Percentiles rank a stretch among this genome's conserved stretches.
Evolutionary conservation across 2,113 vertebrate genomes (phyloP).

Genomic region (Oryzias melastigma): DNA sequence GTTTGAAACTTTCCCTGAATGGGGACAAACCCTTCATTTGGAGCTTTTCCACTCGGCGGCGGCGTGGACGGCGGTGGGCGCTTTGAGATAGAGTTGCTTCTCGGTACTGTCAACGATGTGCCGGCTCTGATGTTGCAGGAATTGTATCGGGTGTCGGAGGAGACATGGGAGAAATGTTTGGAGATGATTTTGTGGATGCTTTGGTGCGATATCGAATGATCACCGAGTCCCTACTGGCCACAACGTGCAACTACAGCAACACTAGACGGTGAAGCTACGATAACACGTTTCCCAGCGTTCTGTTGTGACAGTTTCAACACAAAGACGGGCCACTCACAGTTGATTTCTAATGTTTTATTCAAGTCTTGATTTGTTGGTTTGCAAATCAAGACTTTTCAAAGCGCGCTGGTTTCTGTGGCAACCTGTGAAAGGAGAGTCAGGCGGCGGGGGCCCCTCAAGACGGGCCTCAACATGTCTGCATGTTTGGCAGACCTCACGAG

Average conservation of each 20-base stretch:
- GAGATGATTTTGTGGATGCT: conserved; percentile 46
- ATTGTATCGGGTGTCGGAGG: conserved; percentile 59
- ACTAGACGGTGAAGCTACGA: not conserved
- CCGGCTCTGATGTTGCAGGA: conserved; percentile 44
- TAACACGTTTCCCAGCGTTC: no score
- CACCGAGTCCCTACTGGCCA: conserved; percentile 1
- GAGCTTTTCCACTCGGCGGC: no score
- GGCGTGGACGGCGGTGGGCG: no score
- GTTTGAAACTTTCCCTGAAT: no score
- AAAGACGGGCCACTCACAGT: no score
- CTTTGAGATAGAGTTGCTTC: conserved; percentile 72
- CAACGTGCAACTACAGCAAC: conserved; percentile 8
- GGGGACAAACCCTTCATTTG: no score
- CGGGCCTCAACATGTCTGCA: conserved; percentile 70
- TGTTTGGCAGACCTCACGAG: conserved; percentile 44
- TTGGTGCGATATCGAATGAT: conserved; percentile 45
- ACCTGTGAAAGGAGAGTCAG: conserved; percentile 37
- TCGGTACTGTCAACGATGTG: conserved; percentile 61
- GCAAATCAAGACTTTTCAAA: conserved; percentile 61
- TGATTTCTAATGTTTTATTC: not conserved
- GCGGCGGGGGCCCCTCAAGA: conserved; percentile 51
- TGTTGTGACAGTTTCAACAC: no score
- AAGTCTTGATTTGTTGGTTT: conserved; percentile 39
- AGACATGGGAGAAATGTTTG: conserved; percentile 64
- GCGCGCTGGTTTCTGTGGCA: conserved; percentile 69